A percentile compares a stretch with the other conserved stretches of the same genome.
Evolutionary conservation across 2,888 invertebrate genomes (phyloP).

Genomic region (Drosophila mimica): DNA sequence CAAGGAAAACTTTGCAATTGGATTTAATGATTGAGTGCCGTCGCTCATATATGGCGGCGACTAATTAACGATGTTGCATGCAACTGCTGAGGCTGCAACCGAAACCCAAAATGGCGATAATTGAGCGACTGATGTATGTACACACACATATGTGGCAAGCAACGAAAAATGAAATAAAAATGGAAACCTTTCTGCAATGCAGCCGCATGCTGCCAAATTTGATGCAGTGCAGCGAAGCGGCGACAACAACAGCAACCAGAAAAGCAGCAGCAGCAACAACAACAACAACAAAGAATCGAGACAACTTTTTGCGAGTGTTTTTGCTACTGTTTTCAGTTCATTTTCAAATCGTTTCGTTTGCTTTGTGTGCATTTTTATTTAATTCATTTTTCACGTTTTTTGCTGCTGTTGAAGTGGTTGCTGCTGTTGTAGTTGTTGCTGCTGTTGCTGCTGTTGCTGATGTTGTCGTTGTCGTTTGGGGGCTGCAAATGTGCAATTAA

Average conservation of each 20-base stretch:
- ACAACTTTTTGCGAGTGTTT: conserved; percentile 53
- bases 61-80: conserved; percentile 61
- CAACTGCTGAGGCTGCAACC: conserved; percentile 22
- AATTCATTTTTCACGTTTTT: conserved; percentile 77
- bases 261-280: conserved; percentile 21
- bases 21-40: conserved; percentile 65
- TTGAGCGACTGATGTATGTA: conserved; percentile 24
- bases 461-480: conserved; percentile 64
- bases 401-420: conserved; percentile 48
- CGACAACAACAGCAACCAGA: conserved; percentile 34
- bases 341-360: conserved; percentile 73
- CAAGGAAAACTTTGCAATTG: conserved; percentile 46
- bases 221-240: conserved; percentile 70
- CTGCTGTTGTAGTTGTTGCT: conserved; percentile 51
- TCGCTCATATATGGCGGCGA: conserved; percentile 42
- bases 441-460: conserved; percentile 50
- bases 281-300: conserved; percentile 40
- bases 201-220: conserved; percentile 45
- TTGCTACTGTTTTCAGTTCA: conserved; percentile 76
- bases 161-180: conserved; percentile 23
- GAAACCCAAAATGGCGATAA: conserved; percentile 57
- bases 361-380: conserved; percentile 76
- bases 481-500: conserved; percentile 84
- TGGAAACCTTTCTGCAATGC: conserved; percentile 57
- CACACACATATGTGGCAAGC: conserved; percentile 28